Evolutionary conservation across 1,140 invertebrate species (phyloP).

Genomic region (Caenorhabditis latens): DNA sequence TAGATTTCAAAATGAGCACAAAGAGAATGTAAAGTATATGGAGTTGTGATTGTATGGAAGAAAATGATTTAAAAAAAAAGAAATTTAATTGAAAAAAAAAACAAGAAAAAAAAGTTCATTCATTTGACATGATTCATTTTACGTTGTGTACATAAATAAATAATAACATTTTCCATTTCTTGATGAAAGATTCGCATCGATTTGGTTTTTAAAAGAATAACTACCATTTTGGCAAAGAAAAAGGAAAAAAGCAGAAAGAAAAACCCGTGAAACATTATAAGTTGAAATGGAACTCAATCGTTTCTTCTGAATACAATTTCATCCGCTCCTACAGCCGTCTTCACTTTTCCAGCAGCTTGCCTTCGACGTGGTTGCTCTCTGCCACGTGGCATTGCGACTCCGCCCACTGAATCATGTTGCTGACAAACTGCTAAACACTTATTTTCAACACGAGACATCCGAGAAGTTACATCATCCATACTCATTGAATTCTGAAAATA

Average conservation of each 20-base stretch:
- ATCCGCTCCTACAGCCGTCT: slow-evolving; percentile 13
- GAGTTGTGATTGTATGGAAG: neutral
- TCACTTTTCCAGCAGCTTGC: slow-evolving; percentile 47
- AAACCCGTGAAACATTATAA: neutral
- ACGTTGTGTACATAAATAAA: slow-evolving; percentile 45
- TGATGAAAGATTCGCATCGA: neutral
- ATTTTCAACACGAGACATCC: slow-evolving; percentile 45
- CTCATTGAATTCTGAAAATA: slow-evolving; percentile 32
- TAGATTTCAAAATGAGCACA: slow-evolving; percentile 55
- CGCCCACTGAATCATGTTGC: slow-evolving; percentile 25
- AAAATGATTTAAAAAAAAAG: no score
- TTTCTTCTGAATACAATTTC: slow-evolving; percentile 54
- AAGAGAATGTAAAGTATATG: slow-evolving; percentile 52
- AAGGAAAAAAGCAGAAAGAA: neutral
- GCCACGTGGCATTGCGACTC: slow-evolving; percentile 26
- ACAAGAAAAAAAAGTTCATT: neutral
- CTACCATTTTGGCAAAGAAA: neutral
- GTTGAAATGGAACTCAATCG: neutral
- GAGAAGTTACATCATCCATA: slow-evolving; percentile 54
- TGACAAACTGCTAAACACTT: slow-evolving; percentile 56
- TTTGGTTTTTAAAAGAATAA: neutral
- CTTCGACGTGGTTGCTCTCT: slow-evolving; percentile 51
- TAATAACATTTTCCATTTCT: slow-evolving; percentile 12
- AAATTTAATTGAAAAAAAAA: neutral
- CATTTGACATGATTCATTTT: no score